These are phyloP conservation scores for Sebastes hubbsi DNA, from an alignment of 2,797 vertebrate genomes.

Conservation along the genomic window DNA sequence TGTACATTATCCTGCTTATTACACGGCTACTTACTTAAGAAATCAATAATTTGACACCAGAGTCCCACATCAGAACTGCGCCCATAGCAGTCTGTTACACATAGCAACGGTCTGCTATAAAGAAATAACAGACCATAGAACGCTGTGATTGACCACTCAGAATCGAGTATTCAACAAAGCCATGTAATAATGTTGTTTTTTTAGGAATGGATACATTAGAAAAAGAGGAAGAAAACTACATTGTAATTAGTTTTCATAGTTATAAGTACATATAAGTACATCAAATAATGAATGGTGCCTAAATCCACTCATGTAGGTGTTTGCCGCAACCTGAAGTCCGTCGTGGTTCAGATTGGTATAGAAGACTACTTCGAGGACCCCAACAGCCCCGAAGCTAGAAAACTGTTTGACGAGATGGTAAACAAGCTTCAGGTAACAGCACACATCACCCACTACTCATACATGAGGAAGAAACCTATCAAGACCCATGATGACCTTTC, in stretches of 20 bases:
- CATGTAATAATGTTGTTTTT: too few relatives aligned
- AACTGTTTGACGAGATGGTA: conserved; percentile 99
- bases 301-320: conserved; percentile 82
- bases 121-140: too few relatives aligned
- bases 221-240: not conserved
- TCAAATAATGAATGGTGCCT: not conserved
- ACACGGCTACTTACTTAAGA: too few relatives aligned
- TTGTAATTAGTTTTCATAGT: not conserved
- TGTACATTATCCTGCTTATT: too few relatives aligned
- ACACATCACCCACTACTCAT: not conserved
- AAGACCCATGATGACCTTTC: not conserved
- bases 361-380: conserved; percentile 99
- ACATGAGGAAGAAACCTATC: not conserved
- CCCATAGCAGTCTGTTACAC: too few relatives aligned
- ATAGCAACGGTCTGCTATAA: too few relatives aligned
- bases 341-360: conserved; percentile 97
- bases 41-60: too few relatives aligned
- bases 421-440: conserved; percentile 95
- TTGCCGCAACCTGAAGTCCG: conserved; percentile 96
- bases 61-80: too few relatives aligned
- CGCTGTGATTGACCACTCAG: too few relatives aligned
- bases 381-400: conserved; percentile 94
- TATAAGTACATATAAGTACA: not conserved
- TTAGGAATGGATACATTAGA: not conserved
- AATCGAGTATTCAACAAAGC: too few relatives aligned